Evolutionary conservation across 2,797 vertebrate genomes (phyloP).

Genomic region (Chelonia mydas): DNA sequence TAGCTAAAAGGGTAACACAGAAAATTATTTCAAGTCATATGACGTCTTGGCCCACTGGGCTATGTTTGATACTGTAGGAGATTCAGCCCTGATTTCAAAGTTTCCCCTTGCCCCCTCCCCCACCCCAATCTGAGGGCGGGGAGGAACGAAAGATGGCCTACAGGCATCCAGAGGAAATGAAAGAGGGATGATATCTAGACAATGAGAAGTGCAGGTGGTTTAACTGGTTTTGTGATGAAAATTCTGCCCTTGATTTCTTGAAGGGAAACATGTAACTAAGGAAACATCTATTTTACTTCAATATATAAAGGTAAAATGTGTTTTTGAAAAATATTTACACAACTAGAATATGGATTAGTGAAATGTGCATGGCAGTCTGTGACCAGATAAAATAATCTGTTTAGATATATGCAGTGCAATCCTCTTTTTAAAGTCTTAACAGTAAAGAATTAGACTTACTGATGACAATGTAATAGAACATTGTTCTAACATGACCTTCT

Average conservation of each 20-base stretch:
- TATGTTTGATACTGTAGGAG: neutral
- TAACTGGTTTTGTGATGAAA: slow-evolving; percentile 52
- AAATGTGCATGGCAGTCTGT: slow-evolving; percentile 10
- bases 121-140: neutral
- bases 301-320: slow-evolving; percentile 72
- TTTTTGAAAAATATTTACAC: slow-evolving; percentile 71
- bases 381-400: slow-evolving; percentile 56
- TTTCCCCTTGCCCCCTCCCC: neutral
- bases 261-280: neutral
- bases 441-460: slow-evolving; percentile 26
- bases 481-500: slow-evolving; percentile 39
- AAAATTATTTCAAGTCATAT: neutral
- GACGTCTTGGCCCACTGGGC: fast-evolving
- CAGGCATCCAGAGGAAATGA: slow-evolving; percentile 78
- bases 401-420: slow-evolving; percentile 18
- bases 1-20: neutral
- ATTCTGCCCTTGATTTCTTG: slow-evolving; percentile 44
- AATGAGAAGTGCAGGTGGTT: slow-evolving; percentile 70
- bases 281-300: slow-evolving; percentile 62
- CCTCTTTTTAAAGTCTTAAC: slow-evolving; percentile 42
- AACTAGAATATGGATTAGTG: slow-evolving; percentile 50
- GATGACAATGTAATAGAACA: slow-evolving; percentile 9
- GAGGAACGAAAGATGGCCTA: slow-evolving; percentile 55
- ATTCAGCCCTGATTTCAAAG: slow-evolving; percentile 39
- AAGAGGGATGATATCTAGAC: slow-evolving; percentile 66